These are phyloP conservation scores for Pocillopora verrucosa DNA, from an alignment of 64 coral and sea anemone species.

Conservation along the genomic window DNA sequence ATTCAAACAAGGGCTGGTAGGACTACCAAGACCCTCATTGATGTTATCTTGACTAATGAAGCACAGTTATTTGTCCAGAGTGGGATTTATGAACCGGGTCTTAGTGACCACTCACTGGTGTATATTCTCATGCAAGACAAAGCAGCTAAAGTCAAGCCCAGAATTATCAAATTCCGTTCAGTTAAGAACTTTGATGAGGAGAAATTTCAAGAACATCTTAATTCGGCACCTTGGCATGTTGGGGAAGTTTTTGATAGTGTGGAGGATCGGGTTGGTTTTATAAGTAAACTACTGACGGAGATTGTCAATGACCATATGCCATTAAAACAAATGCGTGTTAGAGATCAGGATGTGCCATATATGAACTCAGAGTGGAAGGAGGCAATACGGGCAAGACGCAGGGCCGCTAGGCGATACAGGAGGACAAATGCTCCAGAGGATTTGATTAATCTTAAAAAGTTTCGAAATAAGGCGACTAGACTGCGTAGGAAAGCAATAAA, in stretches of 20 bases:
- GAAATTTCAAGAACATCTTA: neutral
- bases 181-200: neutral
- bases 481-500: no score
- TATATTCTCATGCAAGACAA: neutral
- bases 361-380: neutral
- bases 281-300: neutral
- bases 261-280: neutral
- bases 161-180: neutral
- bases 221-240: conserved; percentile 25
- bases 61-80: neutral
- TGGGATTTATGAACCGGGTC: neutral
- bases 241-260: conserved; percentile 11
- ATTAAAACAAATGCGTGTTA: conserved; percentile 10
- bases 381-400: neutral
- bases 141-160: neutral
- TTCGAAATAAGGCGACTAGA: no score
- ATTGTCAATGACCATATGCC: conserved; percentile 19
- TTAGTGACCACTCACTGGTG: neutral
- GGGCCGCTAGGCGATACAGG: neutral
- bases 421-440: no score
- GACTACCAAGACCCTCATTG: neutral
- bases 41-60: neutral
- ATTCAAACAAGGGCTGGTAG: neutral
- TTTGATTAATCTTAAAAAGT: no score
- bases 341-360: neutral